Percentiles rank a stretch among this genome's conserved stretches.
phyloP scores from a whole-genome alignment of 2,797 vertebrate genomes.

The Podarcis lilfordi region DNA sequence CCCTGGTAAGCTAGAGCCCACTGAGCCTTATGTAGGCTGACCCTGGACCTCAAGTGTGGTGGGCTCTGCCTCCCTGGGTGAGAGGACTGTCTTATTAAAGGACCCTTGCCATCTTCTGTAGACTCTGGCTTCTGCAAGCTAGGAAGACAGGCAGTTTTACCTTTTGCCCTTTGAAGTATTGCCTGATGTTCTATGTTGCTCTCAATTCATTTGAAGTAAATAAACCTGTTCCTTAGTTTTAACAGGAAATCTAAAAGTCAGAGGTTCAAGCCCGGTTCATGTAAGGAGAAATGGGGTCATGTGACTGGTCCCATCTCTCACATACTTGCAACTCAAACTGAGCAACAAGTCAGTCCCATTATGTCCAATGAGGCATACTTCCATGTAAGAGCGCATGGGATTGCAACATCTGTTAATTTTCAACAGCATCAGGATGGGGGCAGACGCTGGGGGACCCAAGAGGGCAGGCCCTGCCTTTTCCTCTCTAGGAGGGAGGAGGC shows the following conservation, averaged over 20 bases:
- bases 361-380: background rate
- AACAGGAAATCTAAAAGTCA: constrained; percentile 9
- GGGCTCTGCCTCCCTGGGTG: too few species aligned
- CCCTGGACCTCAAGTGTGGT: too few species aligned
- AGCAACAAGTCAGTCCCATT: background rate
- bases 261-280: background rate
- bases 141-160: background rate
- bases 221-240: background rate
- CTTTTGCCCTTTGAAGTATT: constrained; percentile 36
- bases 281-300: background rate
- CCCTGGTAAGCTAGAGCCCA: too few species aligned
- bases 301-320: background rate
- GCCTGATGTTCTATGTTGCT: background rate
- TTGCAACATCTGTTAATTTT: background rate
- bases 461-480: too few species aligned
- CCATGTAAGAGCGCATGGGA: background rate
- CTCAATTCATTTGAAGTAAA: constrained; percentile 3
- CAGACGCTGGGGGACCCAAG: too few species aligned
- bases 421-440: background rate
- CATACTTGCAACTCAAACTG: background rate
- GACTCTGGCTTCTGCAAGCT: too few species aligned
- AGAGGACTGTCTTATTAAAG: too few species aligned
- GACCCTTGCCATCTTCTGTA: too few species aligned
- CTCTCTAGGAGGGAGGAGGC: too few species aligned
- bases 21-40: too few species aligned